A percentile compares a stretch with the other conserved stretches of the same genome.
Evolutionary conservation across 2,888 invertebrate genomes (phyloP).

Genomic region (Sesamia inferens): DNA sequence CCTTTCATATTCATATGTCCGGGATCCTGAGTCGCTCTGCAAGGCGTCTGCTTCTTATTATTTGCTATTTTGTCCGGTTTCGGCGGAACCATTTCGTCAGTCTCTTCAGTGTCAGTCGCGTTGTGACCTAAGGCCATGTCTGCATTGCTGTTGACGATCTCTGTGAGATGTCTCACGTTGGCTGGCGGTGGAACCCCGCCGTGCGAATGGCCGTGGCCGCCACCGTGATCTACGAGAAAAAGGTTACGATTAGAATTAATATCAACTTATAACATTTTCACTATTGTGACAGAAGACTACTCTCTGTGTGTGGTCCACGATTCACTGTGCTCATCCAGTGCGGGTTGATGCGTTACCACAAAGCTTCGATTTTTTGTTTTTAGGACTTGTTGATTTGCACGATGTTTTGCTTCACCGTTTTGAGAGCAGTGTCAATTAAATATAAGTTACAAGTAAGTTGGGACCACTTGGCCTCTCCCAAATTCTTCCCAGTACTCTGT

Average conservation of each 20-base stretch:
- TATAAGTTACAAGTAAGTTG: background rate
- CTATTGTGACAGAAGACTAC: background rate
- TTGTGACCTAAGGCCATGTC: constrained; percentile 86
- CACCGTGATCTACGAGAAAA: constrained; percentile 92
- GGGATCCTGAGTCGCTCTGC: constrained; percentile 85
- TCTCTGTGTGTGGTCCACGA: background rate
- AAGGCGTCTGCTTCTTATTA: constrained; percentile 83
- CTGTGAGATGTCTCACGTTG: constrained; percentile 85
- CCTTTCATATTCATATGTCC: constrained; percentile 99
- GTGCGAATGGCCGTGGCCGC: constrained; percentile 92
- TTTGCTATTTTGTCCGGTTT: constrained; percentile 75
- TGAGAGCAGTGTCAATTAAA: background rate
- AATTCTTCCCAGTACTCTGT: background rate
- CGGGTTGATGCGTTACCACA: background rate
- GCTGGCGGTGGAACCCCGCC: constrained; percentile 88
- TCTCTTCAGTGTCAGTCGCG: constrained; percentile 84
- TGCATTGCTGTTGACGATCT: constrained; percentile 87
- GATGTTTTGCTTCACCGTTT: background rate
- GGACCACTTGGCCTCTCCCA: background rate
- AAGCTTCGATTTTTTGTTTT: background rate
- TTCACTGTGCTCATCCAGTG: background rate
- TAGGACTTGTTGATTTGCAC: background rate
- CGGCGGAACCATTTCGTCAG: constrained; percentile 86
- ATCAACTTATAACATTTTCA: background rate
- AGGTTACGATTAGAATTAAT: constrained; percentile 17